Evolutionary conservation across 2,888 invertebrate genomes (phyloP).

Genomic region (Coenonympha arcania): DNA sequence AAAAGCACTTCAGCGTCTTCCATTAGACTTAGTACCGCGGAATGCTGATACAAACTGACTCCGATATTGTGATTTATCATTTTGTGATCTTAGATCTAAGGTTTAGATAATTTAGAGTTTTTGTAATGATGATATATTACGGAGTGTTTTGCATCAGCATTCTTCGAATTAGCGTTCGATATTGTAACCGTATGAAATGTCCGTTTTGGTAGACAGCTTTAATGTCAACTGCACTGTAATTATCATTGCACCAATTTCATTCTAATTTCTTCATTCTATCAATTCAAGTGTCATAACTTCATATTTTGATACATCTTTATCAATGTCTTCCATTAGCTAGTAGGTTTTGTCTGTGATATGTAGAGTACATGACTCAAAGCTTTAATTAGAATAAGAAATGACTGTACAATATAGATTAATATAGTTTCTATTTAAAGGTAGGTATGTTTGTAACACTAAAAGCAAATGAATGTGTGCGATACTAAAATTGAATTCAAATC

Average conservation of each 20-base stretch:
- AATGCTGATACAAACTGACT: conserved; percentile 36
- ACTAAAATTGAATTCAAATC: conserved; percentile 13
- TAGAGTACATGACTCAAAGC: conserved; percentile 48
- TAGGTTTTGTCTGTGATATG: conserved; percentile 61
- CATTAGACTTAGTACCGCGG: conserved; percentile 65
- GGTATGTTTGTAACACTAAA: conserved; percentile 15
- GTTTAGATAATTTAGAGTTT: conserved; percentile 32
- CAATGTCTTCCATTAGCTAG: conserved; percentile 63
- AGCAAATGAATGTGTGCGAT: background rate
- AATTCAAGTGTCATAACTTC: conserved; percentile 37
- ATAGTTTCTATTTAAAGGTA: conserved; percentile 3
- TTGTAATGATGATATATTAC: conserved; percentile 31
- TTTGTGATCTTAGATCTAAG: conserved; percentile 27
- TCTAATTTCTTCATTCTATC: conserved; percentile 33
- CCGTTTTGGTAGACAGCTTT: conserved; percentile 74
- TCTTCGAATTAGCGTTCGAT: conserved; percentile 47
- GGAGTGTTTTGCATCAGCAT: conserved; percentile 39
- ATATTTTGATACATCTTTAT: conserved; percentile 24
- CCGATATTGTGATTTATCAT: conserved; percentile 39
- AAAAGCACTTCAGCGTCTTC: conserved; percentile 57
- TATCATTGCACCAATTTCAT: conserved; percentile 56
- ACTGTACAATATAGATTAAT: conserved; percentile 16
- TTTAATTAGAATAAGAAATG: conserved; percentile 50
- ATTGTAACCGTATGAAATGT: conserved; percentile 52
- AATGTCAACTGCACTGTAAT: conserved; percentile 68